Conservation (phyloP, 2,888 invertebrate genomes). For the Protonemura montana region DNA sequence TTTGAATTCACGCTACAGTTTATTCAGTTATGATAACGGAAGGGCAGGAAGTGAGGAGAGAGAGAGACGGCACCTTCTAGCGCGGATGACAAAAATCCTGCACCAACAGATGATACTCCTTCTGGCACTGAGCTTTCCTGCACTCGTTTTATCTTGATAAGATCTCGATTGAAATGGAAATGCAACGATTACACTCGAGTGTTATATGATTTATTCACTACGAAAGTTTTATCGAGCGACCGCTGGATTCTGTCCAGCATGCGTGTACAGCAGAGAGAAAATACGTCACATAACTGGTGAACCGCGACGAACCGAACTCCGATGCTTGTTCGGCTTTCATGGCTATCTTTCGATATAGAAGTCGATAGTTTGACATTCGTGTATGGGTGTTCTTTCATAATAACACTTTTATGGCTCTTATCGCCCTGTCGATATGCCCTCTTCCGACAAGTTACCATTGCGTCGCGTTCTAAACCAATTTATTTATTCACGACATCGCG, state of each 20-base stretch:
- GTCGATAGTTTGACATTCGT: not conserved
- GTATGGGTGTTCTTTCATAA: not conserved
- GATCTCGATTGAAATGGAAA: not conserved
- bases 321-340: not conserved
- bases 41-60: not conserved
- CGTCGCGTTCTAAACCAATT: not conserved
- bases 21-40: not conserved
- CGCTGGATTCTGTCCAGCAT: not conserved
- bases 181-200: not conserved
- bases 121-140: not conserved
- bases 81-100: not conserved
- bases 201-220: not conserved
- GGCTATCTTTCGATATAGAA: not conserved
- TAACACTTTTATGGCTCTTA: not conserved
- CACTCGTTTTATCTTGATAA: not conserved
- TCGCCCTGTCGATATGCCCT: not conserved
- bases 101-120: not conserved
- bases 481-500: not conserved
- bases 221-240: not conserved
- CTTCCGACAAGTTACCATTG: not conserved
- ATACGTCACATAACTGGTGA: not conserved
- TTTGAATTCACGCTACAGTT: not conserved
- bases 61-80: not conserved
- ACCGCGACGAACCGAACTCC: not conserved
- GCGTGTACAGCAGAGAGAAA: not conserved